Evolutionary conservation across 2,113 vertebrate species (phyloP), one percentile per base, ranked within the genome.

Genomic region (Centropus bengalensis): DNA sequence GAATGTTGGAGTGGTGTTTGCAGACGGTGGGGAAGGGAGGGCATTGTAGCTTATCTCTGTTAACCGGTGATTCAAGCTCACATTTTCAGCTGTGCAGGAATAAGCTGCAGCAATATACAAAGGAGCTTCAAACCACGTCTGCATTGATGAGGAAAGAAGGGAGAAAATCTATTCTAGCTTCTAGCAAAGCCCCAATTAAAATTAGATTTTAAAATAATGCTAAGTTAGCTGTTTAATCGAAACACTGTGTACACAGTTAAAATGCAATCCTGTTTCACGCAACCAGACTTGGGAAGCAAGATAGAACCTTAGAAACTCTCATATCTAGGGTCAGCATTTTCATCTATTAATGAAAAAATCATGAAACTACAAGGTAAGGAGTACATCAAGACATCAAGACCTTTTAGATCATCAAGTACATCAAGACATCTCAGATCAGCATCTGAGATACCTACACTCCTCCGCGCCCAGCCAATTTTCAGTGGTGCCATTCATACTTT

Each of bases 111-210:
- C 55, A 54, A 80, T 14, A 66, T 56, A 59, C 24, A 89, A 73
- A 87, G n/a, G 32, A 69, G 15, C 68, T 91, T 58, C 66, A 69
- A 49, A 21, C 28, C 26, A 66, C 3, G 1, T 88, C 63, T 76
- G 8, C 36, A 38, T 3, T 80, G 59, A 36, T 59, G 60, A 30
- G 15, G 7, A 64, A 84, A 79, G 47, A 88, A 33, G 12, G n/a
- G 11, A 86, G n/a, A 77, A 63, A 86, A 91, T 77, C 45, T 62
- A 89, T 80, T 73, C 42, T 70, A 55, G 42, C 51, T 88, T 66
- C 79, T 74, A 66, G 59, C 55, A 82, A 51, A 87, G 17, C 26
- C 73, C 17, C 20, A 55, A 58, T 82, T 91, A 74, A 86, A 96
- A 82, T 36, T 59, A 68, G 12, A 86, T 59, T 68, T 78, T 87